Conservation (phyloP, 2,113 vertebrate genomes). For the Callipepla californica region DNA sequence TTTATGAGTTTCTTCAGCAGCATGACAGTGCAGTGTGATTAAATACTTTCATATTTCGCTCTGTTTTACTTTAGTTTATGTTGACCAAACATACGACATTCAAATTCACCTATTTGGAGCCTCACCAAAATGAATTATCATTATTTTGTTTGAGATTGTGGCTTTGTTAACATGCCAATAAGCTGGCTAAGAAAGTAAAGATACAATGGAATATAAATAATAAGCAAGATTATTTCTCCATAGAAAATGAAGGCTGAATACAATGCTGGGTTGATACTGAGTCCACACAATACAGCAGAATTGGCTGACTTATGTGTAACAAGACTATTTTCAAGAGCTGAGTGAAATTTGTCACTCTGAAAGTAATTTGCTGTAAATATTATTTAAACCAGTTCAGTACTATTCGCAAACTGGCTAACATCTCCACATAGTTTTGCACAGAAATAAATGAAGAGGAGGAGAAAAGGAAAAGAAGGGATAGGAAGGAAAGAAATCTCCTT, state of each 20-base stretch:
- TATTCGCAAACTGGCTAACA: not conserved
- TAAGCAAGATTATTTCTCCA: not conserved
- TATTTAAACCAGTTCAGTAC: not conserved
- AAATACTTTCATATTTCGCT: conserved; percentile 45
- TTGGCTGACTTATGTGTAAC: not conserved
- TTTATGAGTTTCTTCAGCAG: conserved; percentile 56
- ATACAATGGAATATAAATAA: not conserved
- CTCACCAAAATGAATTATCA: conserved; percentile 20
- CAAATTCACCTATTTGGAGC: conserved; percentile 49
- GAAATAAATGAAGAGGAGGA: not conserved
- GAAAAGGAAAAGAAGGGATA: not conserved
- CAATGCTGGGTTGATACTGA: accelerated
- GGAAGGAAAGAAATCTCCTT: not conserved
- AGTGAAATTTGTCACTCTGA: not conserved
- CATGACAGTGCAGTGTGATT: conserved; percentile 11
- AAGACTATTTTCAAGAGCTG: not conserved
- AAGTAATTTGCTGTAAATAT: not conserved
- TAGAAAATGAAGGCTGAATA: not conserved
- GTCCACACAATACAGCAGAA: not conserved
- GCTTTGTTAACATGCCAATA: not conserved
- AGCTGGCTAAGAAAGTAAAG: conserved; percentile 16
- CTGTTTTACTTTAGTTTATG: conserved; percentile 24
- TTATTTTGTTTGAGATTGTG: not conserved
- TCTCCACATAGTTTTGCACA: not conserved
- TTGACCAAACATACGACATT: conserved; percentile 26